These are phyloP conservation scores for Oegoconia quadripuncta DNA, from an alignment of 2,888 invertebrate species.

Conservation along the genomic window DNA sequence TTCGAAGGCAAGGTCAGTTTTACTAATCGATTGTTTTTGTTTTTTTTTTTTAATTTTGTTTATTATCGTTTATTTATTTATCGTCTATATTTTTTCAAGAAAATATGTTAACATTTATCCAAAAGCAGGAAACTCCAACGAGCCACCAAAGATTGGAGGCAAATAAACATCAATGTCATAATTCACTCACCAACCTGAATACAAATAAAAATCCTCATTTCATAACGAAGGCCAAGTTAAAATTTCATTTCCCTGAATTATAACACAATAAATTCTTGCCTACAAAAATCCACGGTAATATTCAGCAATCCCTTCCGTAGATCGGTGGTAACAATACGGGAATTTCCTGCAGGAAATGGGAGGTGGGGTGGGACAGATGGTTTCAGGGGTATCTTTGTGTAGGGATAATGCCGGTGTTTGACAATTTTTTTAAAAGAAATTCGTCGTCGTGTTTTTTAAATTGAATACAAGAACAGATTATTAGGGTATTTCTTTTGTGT, in stretches of 20 bases:
- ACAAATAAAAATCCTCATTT: constrained; percentile 4
- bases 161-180: no score
- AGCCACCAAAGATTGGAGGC: no score
- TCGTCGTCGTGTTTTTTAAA: constrained; percentile 6
- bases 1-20: no score
- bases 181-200: neutral
- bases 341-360: constrained; percentile 19
- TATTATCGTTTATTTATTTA: no score
- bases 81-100: no score
- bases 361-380: constrained; percentile 10
- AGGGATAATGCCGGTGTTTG: constrained; percentile 18
- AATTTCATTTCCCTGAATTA: constrained; percentile 17
- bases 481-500: neutral
- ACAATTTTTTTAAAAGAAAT: constrained; percentile 11
- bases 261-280: constrained; percentile 15
- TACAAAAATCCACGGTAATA: constrained; percentile 17
- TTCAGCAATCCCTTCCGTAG: constrained; percentile 19
- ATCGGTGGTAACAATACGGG: constrained; percentile 19
- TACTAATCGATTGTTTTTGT: no score
- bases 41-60: no score
- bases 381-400: constrained; percentile 19
- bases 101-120: no score
- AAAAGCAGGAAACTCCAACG: no score
- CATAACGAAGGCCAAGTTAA: constrained; percentile 6
- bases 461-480: neutral